A percentile compares a stretch with the other conserved stretches of the same genome.
These are phyloP conservation scores for Clepsis dumicolana DNA, from an alignment of 2,888 invertebrate species.

Conservation along the genomic window DNA sequence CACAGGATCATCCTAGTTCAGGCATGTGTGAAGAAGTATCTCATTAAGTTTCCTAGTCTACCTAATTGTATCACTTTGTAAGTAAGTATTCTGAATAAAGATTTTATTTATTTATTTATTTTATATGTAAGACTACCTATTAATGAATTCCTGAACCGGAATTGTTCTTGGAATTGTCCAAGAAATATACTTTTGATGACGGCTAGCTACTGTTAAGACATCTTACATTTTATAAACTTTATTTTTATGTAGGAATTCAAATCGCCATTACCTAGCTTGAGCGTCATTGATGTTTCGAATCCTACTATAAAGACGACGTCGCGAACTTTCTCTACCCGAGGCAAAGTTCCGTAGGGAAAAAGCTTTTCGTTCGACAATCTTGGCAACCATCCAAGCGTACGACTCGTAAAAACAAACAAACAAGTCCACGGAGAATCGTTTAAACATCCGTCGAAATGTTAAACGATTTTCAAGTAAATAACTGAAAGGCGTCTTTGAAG, in stretches of 20 bases:
- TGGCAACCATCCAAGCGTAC: constrained; percentile 6
- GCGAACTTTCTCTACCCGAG: background rate
- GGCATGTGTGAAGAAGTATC: too few species aligned
- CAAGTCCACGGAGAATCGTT: background rate
- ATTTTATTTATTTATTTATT: too few species aligned
- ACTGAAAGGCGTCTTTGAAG: background rate
- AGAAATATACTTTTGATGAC: background rate
- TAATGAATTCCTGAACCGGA: background rate
- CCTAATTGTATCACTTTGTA: too few species aligned
- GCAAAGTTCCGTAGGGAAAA: background rate
- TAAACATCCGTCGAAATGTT: background rate
- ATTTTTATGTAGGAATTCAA: too few species aligned
- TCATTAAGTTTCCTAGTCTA: too few species aligned
- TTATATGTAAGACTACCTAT: too few species aligned
- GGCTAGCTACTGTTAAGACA: background rate
- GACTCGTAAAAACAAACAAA: constrained; percentile 3
- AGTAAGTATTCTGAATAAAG: too few species aligned
- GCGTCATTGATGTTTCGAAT: background rate
- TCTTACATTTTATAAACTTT: too few species aligned
- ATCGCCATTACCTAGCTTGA: too few species aligned
- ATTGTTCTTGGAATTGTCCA: too few species aligned
- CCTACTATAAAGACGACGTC: background rate
- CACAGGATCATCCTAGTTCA: too few species aligned
- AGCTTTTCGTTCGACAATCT: constrained; percentile 1
- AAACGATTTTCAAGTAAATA: background rate